Evolutionary conservation across 2,113 vertebrate species (phyloP), one percentile per base, ranked within the genome.

Genomic region (Cryptomyrus ogoouensis): DNA sequence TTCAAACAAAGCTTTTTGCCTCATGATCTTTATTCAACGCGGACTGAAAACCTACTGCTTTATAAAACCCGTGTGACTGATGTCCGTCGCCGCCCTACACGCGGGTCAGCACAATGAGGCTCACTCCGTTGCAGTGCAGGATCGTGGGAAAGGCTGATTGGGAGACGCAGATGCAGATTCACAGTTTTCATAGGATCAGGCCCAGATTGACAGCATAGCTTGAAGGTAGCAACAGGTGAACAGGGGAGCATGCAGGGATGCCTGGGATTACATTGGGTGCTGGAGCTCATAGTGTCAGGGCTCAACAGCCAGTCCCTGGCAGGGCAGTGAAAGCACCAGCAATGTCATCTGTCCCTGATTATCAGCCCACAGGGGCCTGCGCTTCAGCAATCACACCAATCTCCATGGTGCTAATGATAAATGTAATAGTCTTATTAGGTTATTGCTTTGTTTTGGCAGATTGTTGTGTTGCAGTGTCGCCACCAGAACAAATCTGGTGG

Each of bases 1-100:
- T 88, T 88, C 66, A 66, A 84, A 84, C 83, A 84, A 84, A 84
- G 83, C 83, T 84, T 84, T 7, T 46, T 84, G 44, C 83, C 83
- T 84, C 87, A 62, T 46, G 27, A 66, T 44, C 87, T 70, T 27
- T 35, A 89, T 89, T 49, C 88, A 74, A 21, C 15, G 5, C 17
- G 27, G 19, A 47, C 83, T 84, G 83, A 84, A 47, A 84, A 74
- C 88, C 62, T 89, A n/a, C 42, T n/a, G 39, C 35, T 62, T 66
- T 80, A 35, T 88, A 88, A 70, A 62, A 24, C 56, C 87, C 62
- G 88, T 89, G 88, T 49, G 88, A 46, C 62, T 74, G 24, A 77
- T 50, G 88, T 77, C 42, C 31, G 46, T 70, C 7, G 27, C 46
- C 24, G 66, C 44, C 62, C 62, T 24, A 47, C 44, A n/a, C 21